A percentile compares a stretch with the other conserved stretches of the same genome.
Conservation (phyloP, 2,888 invertebrate species). For the Leptura quadrifasciata region DNA sequence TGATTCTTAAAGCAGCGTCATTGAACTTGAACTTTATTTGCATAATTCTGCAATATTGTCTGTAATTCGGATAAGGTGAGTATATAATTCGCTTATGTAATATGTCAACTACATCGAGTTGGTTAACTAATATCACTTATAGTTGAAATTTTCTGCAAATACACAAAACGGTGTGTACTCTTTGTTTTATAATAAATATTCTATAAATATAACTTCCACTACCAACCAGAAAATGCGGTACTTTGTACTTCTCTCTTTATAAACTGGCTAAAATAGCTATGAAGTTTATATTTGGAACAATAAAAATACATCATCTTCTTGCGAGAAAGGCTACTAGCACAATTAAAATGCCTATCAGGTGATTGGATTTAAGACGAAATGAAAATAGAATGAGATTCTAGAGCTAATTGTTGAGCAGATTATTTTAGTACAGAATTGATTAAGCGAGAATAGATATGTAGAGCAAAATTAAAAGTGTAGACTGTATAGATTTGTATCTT, state of each 20-base stretch:
- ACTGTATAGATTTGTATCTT: neutral
- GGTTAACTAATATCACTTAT: neutral
- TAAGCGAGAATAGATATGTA: neutral
- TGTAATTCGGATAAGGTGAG: constrained; percentile 2
- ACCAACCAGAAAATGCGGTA: constrained; percentile 12
- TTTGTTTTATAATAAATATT: neutral
- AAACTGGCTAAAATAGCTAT: constrained; percentile 21
- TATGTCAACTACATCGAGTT: neutral
- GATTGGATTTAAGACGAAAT: constrained; percentile 8
- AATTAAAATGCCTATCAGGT: constrained; percentile 20
- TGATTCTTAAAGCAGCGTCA: neutral
- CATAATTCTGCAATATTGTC: neutral
- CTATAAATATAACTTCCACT: neutral
- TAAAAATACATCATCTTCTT: constrained; percentile 25
- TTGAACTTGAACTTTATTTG: constrained; percentile 15
- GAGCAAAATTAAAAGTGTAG: neutral
- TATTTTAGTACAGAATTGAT: neutral
- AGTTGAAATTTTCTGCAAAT: neutral
- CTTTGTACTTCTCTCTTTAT: neutral
- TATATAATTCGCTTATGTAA: neutral
- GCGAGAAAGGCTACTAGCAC: constrained; percentile 9
- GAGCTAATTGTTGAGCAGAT: constrained; percentile 10
- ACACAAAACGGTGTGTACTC: neutral
- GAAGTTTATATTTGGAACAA: constrained; percentile 21
- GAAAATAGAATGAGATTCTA: constrained; percentile 5